Evolutionary conservation across 2,888 invertebrate genomes (phyloP), one percentile per base, ranked within the genome.

Genomic region (Exephanes ischioxanthus): DNA sequence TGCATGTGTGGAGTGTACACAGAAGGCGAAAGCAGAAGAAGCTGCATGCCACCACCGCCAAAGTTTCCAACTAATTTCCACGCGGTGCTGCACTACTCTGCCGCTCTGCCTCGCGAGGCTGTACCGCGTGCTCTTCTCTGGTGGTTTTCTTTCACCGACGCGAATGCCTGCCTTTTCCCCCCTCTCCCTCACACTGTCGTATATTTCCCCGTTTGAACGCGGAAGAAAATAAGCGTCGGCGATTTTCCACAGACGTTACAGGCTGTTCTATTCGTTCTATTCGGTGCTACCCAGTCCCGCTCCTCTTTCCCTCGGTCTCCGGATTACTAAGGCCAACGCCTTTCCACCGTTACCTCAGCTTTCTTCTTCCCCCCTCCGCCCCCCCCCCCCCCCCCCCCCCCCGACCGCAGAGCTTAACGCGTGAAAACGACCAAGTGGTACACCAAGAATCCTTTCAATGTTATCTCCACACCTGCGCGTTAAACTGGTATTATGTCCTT

Each of bases 61-160:
- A 87, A 88, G 66, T 88, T 87, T 87, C 58, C 85, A 87, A 88
- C 86, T 87, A 88, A 87, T 88, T 87, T 88, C 84, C 84, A 87
- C 87, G 76, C 79, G 85, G 82, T 83, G 85, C 76, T 70, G 41
- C 41, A 41, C 41, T 41, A 41, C 41, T 41, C 41, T 68, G 76
- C 73, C 75, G 79, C 76, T 70, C 63, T 61, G 61, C 41, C 45
- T 68, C 73, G 55, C 26, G 75, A 33, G 41, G 66, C 71, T 55
- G 66, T 71, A 26, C 37, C 55, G 22, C 55, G 66, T 53, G 51
- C 37, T 61, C 41, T 80, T 73, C 51, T 41, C 48, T 63, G 66
- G 71, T 66, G 75, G 71, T 72, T 80, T 85, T 84, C 73, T 75
- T 81, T 78, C 63, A 53, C 33, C 80, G 45, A 63, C 30, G 67